Conservation (phyloP, 92 coral and sea anemone genomes). For the Meandrina meandrites region DNA sequence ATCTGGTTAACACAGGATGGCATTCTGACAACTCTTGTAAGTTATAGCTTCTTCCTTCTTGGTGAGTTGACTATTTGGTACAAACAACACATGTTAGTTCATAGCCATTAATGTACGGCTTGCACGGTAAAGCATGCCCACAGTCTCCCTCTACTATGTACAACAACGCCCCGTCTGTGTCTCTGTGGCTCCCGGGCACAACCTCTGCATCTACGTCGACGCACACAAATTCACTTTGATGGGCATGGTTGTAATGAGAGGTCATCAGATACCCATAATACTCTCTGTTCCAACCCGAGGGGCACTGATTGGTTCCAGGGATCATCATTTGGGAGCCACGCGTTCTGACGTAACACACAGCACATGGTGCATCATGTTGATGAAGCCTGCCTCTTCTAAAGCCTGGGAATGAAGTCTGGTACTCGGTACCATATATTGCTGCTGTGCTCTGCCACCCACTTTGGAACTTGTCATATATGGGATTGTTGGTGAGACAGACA, state of each 20-base stretch:
- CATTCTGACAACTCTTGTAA: no score
- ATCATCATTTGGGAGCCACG: constrained; percentile 72
- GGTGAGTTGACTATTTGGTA: constrained; percentile 46
- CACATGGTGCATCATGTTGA: constrained; percentile 76
- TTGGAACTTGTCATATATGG: constrained; percentile 41
- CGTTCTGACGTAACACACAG: constrained; percentile 73
- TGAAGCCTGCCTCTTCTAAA: constrained; percentile 48
- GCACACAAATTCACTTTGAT: constrained; percentile 63
- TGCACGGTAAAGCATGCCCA: constrained; percentile 71
- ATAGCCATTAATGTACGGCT: constrained; percentile 54
- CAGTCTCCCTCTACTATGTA: constrained; percentile 66
- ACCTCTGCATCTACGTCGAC: constrained; percentile 70
- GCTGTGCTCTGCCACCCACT: constrained; percentile 25
- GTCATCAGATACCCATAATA: constrained; percentile 84
- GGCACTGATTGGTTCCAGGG: constrained; percentile 80
- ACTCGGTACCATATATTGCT: constrained; percentile 62
- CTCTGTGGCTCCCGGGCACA: constrained; percentile 37
- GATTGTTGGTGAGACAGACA: constrained; percentile 51
- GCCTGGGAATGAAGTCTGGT: constrained; percentile 44
- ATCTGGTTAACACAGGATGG: no score
- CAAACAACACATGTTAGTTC: constrained; percentile 87
- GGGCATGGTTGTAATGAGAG: constrained; percentile 48
- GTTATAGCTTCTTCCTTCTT: no score
- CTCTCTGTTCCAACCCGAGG: constrained; percentile 80
- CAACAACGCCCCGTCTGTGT: constrained; percentile 65